These are phyloP conservation scores for Hybognathus amarus DNA, from an alignment of 2,797 vertebrate genomes.

Conservation along the genomic window DNA sequence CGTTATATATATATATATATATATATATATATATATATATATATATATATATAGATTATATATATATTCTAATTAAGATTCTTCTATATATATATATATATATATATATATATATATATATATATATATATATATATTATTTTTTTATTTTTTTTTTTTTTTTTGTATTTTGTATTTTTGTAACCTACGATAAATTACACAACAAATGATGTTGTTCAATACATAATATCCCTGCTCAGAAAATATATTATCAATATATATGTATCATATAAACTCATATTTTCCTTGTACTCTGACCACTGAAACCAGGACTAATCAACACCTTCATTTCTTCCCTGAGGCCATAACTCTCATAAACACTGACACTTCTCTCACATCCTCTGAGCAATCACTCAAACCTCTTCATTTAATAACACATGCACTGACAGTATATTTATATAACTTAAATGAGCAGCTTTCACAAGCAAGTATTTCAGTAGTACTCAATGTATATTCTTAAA, in stretches of 20 bases:
- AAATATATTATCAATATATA: background rate
- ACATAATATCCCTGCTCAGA: background rate
- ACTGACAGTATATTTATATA: background rate
- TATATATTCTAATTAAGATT: too few relatives aligned
- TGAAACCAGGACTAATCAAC: conserved; percentile 8
- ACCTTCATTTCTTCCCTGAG: background rate
- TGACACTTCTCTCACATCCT: background rate
- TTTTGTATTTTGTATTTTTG: background rate
- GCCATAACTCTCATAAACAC: conserved; percentile 1
- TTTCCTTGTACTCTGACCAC: background rate
- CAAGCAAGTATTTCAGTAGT: background rate
- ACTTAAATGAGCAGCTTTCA: background rate
- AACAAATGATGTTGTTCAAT: background rate
- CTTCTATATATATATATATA: too few relatives aligned
- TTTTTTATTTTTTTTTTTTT: background rate
- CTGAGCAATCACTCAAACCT: background rate
- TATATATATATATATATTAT: too few relatives aligned
- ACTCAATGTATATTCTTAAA: background rate
- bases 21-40: too few relatives aligned
- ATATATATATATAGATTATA: too few relatives aligned
- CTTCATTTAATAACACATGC: background rate
- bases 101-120: too few relatives aligned
- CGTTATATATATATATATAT: too few relatives aligned
- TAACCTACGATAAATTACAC: background rate
- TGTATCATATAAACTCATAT: background rate